A percentile compares a stretch with the other conserved stretches of the same genome.
Evolutionary conservation across 2,797 vertebrate genomes (phyloP).

Genomic region (Ctenopoma multispine): DNA sequence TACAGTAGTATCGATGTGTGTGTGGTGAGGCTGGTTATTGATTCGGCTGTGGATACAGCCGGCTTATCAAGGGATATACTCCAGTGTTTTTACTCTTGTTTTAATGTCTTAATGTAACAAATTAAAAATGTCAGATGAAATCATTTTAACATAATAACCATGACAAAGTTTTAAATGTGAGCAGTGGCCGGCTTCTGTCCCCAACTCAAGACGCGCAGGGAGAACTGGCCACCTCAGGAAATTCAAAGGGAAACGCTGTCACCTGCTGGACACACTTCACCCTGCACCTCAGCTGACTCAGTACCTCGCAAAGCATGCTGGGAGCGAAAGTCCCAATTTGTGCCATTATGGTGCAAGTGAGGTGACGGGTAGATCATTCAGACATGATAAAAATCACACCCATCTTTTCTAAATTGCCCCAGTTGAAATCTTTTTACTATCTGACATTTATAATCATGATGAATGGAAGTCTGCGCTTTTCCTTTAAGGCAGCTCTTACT

Average conservation of each 20-base stretch:
- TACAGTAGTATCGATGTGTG: slow-evolving; percentile 6
- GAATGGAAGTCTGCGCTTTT: slow-evolving; percentile 30
- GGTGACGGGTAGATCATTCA: slow-evolving; percentile 28
- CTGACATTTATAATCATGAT: slow-evolving; percentile 42
- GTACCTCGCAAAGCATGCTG: slow-evolving; percentile 28
- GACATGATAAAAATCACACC: slow-evolving; percentile 31
- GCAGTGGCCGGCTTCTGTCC: not conserved
- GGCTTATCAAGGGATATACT: not conserved
- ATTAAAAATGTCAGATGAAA: not conserved
- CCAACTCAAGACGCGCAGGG: not conserved
- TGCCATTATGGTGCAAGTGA: slow-evolving; percentile 24
- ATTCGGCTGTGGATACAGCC: slow-evolving; percentile 15
- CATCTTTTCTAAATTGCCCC: slow-evolving; percentile 34
- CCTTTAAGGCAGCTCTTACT: slow-evolving; percentile 23
- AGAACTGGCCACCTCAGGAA: not conserved
- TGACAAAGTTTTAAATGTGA: not conserved
- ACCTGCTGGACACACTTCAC: slow-evolving; percentile 51
- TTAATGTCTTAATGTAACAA: slow-evolving; percentile 3
- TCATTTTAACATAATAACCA: not conserved
- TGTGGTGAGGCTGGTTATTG: not conserved
- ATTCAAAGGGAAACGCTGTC: slow-evolving; percentile 53
- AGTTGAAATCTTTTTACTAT: slow-evolving; percentile 33
- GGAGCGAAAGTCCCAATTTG: slow-evolving; percentile 32
- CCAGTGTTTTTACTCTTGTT: not conserved
- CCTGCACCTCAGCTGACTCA: slow-evolving; percentile 23